Percentiles rank a stretch among this genome's conserved stretches.
phyloP scores from a whole-genome alignment of 1,140 invertebrate genomes.

The Galleria mellonella region DNA sequence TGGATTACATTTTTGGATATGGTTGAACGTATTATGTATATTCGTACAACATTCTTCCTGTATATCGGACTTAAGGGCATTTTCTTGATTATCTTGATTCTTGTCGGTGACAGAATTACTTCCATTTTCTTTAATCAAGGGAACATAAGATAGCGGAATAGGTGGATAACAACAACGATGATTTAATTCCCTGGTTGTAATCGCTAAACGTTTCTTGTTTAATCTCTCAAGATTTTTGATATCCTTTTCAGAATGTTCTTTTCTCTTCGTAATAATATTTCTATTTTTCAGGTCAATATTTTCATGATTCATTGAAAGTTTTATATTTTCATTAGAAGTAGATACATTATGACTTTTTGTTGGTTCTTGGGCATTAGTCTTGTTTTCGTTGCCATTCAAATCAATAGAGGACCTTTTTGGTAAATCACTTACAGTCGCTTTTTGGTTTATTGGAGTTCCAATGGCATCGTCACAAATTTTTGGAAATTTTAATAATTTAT shows the following conservation, averaged over 20 bases:
- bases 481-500: no score
- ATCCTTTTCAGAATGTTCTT: conserved; percentile 7
- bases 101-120: background rate
- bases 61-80: no score
- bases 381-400: no score
- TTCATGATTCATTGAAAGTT: background rate
- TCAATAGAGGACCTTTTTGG: no score
- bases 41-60: no score
- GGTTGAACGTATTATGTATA: no score
- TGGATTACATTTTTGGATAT: no score
- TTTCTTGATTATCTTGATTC: background rate
- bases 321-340: background rate
- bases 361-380: no score
- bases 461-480: no score
- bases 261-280: background rate
- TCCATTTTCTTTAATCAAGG: conserved; percentile 11
- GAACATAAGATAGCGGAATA: conserved; percentile 38
- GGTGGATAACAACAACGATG: conserved; percentile 22
- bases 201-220: conserved; percentile 32
- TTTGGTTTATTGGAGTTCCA: no score
- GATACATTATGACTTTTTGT: no score
- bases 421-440: no score
- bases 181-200: conserved; percentile 38
- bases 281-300: background rate
- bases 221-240: conserved; percentile 27